Evolutionary conservation across 2,113 vertebrate genomes (phyloP), one percentile per base, ranked within the genome.

Genomic region (Rhea americana): DNA sequence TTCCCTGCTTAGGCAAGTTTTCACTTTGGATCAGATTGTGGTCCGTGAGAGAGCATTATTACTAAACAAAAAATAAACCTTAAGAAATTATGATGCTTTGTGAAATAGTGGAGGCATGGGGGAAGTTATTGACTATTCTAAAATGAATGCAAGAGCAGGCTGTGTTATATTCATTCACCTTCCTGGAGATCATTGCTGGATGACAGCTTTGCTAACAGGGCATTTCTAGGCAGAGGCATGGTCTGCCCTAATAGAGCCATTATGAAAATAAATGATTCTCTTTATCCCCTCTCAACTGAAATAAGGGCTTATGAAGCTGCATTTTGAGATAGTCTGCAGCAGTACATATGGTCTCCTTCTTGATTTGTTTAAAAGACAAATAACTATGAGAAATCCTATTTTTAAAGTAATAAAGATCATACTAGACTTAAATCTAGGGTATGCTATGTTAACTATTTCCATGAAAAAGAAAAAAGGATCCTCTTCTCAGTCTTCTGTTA

Each of bases 141-240:
- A 95, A 95, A 94, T 4, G 78, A 97, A 95, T 93, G 86, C 78
- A 89, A 75, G 66, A 90, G 65, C 84, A 90, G 65, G 55, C 93
- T 93, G 63, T 81, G 82, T 91, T 95, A 62, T 96, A 94, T 93
- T 86, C 70, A 28, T 93, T 96, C 90, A 94, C 94, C 73, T 93
- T 94, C 87, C 79, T 62, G 85, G 95, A 95, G 93, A 96, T 97
- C 94, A 89, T 58, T 85, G 74, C 67, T 61, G 89, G 93, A 94
- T 97, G 97, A 97, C 97, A 98, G 95, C 82, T 97, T 95, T 97
- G 97, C 95, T 98, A 98, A 97, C 96, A 96, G 95, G 91, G 96
- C 97, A 96, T 95, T 97, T 97, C 96, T 95, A 93, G 82, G 89
- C 85, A 96, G 91, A 95, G 83, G 82, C 90, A 94, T 84, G 87